Conservation (phyloP, 1,140 invertebrate genomes). For the Acromyrmex heyeri region DNA sequence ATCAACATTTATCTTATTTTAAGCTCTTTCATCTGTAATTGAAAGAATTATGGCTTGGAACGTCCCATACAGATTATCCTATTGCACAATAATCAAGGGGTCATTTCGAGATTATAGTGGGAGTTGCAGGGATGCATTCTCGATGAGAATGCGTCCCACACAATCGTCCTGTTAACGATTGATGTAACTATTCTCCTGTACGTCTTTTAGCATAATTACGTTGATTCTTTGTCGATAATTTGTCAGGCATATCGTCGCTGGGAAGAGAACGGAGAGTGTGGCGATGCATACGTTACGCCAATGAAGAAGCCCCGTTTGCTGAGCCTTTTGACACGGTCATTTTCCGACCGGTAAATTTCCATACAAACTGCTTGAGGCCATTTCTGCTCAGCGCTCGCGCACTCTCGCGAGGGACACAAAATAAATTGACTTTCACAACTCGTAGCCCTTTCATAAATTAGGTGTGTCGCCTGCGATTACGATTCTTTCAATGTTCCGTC, state of each 20-base stretch:
- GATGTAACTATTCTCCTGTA: conserved; percentile 3
- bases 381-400: conserved; percentile 23
- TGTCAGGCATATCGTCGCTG: conserved; percentile 60
- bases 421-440: conserved; percentile 71
- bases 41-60: not conserved
- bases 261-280: conserved; percentile 58
- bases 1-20: not conserved
- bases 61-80: not conserved
- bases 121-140: not conserved
- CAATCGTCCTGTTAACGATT: not conserved
- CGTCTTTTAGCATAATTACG: conserved; percentile 42
- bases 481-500: conserved; percentile 11
- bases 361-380: conserved; percentile 75
- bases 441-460: conserved; percentile 59
- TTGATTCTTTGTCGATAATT: conserved; percentile 71
- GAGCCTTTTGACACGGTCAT: conserved; percentile 80
- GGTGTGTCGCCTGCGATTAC: not conserved
- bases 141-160: not conserved
- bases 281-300: conserved; percentile 34
- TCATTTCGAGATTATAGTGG: not conserved
- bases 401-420: conserved; percentile 44
- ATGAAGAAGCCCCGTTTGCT: conserved; percentile 71
- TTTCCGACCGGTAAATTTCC: conserved; percentile 84
- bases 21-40: not conserved
- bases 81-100: conserved; percentile 4